A percentile compares a stretch with the other conserved stretches of the same genome.
Conservation (phyloP, 2,797 vertebrate species). For the Cuniculus paca region DNA sequence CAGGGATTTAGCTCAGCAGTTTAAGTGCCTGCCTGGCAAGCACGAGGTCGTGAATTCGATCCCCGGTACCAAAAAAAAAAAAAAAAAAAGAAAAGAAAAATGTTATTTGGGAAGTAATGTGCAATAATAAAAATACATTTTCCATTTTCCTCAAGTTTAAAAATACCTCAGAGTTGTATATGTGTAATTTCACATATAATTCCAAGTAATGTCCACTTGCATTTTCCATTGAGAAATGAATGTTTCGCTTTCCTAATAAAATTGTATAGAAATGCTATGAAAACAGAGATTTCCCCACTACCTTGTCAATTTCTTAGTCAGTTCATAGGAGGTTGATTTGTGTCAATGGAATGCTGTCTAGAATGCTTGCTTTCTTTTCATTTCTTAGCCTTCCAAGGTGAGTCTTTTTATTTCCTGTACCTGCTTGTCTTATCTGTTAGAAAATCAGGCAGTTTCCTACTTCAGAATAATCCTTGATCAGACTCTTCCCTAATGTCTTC, state of each 20-base stretch:
- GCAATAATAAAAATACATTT: background rate
- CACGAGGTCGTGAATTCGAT: no score
- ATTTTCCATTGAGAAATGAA: background rate
- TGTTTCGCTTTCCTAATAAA: background rate
- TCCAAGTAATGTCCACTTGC: background rate
- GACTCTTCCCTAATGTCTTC: background rate
- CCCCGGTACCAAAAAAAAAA: no score
- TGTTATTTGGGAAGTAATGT: background rate
- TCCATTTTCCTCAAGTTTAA: conserved; percentile 4
- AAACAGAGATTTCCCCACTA: background rate
- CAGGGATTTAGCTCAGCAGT: no score
- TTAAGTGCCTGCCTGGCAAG: no score
- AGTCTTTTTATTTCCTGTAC: background rate
- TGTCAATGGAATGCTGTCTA: rapidly evolving
- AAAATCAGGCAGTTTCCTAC: background rate
- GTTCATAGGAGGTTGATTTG: background rate
- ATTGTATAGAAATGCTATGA: background rate
- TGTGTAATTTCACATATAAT: background rate
- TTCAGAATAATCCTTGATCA: background rate
- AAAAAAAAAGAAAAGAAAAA: no score
- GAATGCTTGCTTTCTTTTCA: background rate
- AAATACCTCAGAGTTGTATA: background rate
- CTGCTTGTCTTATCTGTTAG: background rate
- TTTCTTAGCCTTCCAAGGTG: background rate
- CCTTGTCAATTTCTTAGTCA: background rate